A percentile compares a stretch with the other conserved stretches of the same genome.
phyloP scores from a whole-genome alignment of 2,888 invertebrate species.

The Rhorus exstirpatorius region DNA sequence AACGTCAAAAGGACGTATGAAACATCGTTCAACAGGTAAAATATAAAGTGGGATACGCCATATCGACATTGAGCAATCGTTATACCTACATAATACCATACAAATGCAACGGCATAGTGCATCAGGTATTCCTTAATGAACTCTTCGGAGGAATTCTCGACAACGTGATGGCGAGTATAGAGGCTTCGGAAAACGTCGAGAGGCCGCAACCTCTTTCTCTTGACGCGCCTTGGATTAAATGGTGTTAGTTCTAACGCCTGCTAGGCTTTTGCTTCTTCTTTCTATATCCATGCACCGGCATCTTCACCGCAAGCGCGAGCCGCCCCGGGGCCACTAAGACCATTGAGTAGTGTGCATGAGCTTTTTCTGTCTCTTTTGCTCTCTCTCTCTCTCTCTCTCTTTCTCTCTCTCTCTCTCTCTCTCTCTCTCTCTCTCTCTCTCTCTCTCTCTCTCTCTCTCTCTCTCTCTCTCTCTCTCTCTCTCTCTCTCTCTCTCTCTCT shows the following conservation, averaged over 20 bases:
- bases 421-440: slow-evolving; percentile 35
- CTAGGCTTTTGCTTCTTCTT: slow-evolving; percentile 68
- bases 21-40: not conserved
- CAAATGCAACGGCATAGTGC: slow-evolving; percentile 60
- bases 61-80: slow-evolving; percentile 8
- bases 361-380: slow-evolving; percentile 37
- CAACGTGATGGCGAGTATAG: slow-evolving; percentile 76
- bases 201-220: slow-evolving; percentile 76
- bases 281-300: slow-evolving; percentile 11
- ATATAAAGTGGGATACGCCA: not conserved
- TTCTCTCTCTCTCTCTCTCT: slow-evolving; percentile 4
- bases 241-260: slow-evolving; percentile 86
- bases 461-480: slow-evolving; percentile 33
- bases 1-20: slow-evolving; percentile 1
- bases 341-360: slow-evolving; percentile 73
- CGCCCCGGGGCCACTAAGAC: slow-evolving; percentile 79
- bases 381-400: slow-evolving; percentile 12
- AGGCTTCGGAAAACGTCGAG: slow-evolving; percentile 60
- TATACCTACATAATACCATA: slow-evolving; percentile 25
- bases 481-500: slow-evolving; percentile 21
- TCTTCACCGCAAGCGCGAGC: slow-evolving; percentile 53
- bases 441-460: slow-evolving; percentile 17
- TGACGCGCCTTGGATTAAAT: slow-evolving; percentile 82
- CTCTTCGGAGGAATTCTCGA: slow-evolving; percentile 76
- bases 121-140: slow-evolving; percentile 80